Conservation (phyloP, 2,113 vertebrate species). For the Nycticebus coucang region DNA sequence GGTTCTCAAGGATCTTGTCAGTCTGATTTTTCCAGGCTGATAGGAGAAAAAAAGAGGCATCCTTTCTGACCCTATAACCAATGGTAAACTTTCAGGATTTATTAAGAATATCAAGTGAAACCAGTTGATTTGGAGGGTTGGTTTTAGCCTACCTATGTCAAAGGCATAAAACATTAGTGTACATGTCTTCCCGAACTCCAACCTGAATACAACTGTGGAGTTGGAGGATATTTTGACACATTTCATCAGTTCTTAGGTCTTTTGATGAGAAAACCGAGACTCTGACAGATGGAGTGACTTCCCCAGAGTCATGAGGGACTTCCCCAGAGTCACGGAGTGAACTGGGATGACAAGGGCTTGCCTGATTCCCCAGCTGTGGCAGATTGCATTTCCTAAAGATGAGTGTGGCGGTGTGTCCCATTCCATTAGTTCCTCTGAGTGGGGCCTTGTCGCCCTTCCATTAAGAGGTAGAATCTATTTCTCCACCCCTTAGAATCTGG, state of each 20-base stretch:
- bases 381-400: background rate
- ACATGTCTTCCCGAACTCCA: background rate
- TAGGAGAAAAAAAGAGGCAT: background rate
- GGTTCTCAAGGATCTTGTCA: fast-evolving
- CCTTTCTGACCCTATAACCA: background rate
- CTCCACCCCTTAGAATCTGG: background rate
- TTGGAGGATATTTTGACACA: background rate
- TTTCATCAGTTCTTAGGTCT: background rate
- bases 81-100: background rate
- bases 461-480: background rate
- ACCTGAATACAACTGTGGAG: background rate
- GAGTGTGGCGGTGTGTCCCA: too few relatives aligned
- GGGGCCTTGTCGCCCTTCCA: background rate
- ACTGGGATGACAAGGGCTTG: background rate
- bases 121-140: background rate
- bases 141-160: background rate
- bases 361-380: fast-evolving
- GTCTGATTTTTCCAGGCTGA: background rate
- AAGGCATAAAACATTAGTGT: background rate
- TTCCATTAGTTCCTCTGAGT: fast-evolving
- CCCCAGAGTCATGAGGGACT: fast-evolving
- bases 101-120: background rate
- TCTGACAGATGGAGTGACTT: background rate
- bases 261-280: background rate
- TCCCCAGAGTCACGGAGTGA: background rate